Base-by-base conservation (phyloP, 1,140 invertebrate genomes). In the Trichoplusia ni region DNA sequence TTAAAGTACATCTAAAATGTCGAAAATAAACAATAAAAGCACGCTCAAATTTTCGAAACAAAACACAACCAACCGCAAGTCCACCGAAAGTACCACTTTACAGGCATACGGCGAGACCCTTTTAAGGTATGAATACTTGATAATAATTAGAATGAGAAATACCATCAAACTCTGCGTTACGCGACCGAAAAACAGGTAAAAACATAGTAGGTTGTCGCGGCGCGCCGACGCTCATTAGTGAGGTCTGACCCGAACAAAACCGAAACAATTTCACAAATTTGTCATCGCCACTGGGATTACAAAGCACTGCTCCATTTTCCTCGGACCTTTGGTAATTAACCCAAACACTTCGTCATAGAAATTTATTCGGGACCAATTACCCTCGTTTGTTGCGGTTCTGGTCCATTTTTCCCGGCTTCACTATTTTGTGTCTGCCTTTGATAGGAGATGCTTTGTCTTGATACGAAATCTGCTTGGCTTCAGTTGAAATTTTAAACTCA, bases 231-330 rank as follows among this genome's bases (percentile, higher is more conserved):
- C 29, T 60, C 64, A 61, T 67, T 67, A 67, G 60, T 40, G 19
- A 25, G 54, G 63, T 42, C 14, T 46, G 27, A 59, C 35, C 46
- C 46, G 16, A 42, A 66, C 64, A 53, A 61, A 66, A 66, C 56
- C 56, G 64, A 66, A 66, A 66, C 64, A 66, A 66, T 66, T 66
- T 67, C 25, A 51, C 56, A 53, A 65, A 66, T 67, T 67, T 67
- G 64, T 61, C 64, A 67, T 67, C 56, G 37, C 54, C 56, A 31
- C 51, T 35, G 35, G 47, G 58, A 67, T 67, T 67, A 67, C 56
- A 47, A 60, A 61, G 64, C 29, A 35, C 21, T 49, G 56, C 49
- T 51, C 64, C 40, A 65, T 58, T 65, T 58, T 58, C 23, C 29
- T 37, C 40, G 38, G 42, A 37, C 56, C 56, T 60, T 58, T 49